phyloP scores from a whole-genome alignment of 2,888 invertebrate species.

The Slavum lentiscoides region DNA sequence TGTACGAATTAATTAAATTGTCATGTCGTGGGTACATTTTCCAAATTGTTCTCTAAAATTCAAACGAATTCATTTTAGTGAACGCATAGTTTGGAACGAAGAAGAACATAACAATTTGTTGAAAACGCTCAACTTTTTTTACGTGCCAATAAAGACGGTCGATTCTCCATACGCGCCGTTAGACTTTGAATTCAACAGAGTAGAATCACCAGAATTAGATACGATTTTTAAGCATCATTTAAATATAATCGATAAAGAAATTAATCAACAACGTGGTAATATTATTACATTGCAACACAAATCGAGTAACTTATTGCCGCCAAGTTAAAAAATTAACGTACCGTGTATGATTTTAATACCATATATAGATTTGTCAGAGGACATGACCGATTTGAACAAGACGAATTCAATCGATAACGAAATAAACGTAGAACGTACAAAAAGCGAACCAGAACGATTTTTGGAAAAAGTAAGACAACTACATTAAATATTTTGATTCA shows the following conservation, averaged over 20 bases:
- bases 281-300: not conserved
- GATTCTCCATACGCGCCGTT: constrained; percentile 14
- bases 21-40: too few species aligned
- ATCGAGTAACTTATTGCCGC: too few species aligned
- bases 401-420: not conserved
- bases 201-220: not conserved
- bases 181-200: not conserved
- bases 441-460: not conserved
- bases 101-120: not conserved
- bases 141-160: not conserved
- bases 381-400: not conserved
- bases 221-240: not conserved
- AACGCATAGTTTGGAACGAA: not conserved
- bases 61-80: too few species aligned
- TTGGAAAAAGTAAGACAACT: constrained; percentile 14
- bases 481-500: too few species aligned
- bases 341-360: too few species aligned
- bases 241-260: not conserved
- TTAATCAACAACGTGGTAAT: constrained; percentile 17
- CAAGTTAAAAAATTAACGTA: too few species aligned
- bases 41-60: too few species aligned
- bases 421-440: not conserved
- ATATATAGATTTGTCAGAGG: not conserved
- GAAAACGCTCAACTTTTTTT: constrained; percentile 15
- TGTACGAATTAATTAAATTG: too few species aligned